A percentile compares a stretch with the other conserved stretches of the same genome.
These are phyloP conservation scores for Oreohelix idahoensis DNA, from an alignment of 1,140 invertebrate species.

Conservation along the genomic window DNA sequence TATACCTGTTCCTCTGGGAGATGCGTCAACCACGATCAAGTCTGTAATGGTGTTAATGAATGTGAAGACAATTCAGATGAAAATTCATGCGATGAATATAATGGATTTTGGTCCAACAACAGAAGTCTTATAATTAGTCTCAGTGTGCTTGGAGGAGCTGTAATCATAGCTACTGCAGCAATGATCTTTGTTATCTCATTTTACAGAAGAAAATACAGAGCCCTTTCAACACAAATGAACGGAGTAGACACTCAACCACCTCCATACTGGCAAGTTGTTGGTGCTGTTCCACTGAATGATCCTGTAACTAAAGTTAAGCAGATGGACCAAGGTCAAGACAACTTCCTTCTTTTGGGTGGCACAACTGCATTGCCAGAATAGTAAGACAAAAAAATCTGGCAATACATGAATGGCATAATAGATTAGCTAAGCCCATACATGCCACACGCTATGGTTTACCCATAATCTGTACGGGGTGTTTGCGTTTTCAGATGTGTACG, in stretches of 20 bases:
- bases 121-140: not conserved
- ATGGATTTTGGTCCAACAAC: not conserved
- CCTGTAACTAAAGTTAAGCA: not conserved
- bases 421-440: too few species aligned
- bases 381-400: too few species aligned
- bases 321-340: not conserved
- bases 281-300: not conserved
- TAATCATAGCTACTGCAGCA: not conserved
- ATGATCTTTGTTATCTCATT: not conserved
- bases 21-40: not conserved
- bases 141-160: not conserved
- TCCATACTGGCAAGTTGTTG: not conserved
- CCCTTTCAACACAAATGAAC: not conserved
- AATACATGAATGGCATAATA: too few species aligned
- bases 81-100: not conserved
- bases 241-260: not conserved
- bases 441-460: too few species aligned
- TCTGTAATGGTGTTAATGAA: not conserved
- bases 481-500: too few species aligned
- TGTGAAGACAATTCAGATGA: not conserved
- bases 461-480: too few species aligned
- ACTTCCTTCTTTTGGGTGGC: not conserved
- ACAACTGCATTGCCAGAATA: too few species aligned
- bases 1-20: not conserved
- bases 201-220: not conserved